These are phyloP conservation scores for Artibeus lituratus DNA, from an alignment of 2,797 vertebrate genomes.

Conservation along the genomic window DNA sequence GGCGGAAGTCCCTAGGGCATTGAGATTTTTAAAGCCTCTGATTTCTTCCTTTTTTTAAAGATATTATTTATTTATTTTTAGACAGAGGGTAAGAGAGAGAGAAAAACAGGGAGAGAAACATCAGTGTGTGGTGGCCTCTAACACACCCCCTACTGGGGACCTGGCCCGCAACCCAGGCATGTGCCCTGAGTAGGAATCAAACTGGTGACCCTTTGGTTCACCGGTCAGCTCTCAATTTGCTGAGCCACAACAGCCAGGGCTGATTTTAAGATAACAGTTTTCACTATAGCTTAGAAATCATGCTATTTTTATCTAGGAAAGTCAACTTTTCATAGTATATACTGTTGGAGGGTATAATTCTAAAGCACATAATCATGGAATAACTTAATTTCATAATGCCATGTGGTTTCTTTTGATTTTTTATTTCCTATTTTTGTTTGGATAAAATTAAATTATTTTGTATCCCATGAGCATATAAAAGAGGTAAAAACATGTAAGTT, in stretches of 20 bases:
- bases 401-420: slow-evolving; percentile 9
- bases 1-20: too few species aligned
- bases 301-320: neutral
- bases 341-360: neutral
- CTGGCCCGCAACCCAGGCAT: too few species aligned
- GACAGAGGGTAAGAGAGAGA: too few species aligned
- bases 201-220: too few species aligned
- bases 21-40: neutral
- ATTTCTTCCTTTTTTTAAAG: too few species aligned
- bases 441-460: slow-evolving; percentile 22
- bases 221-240: too few species aligned
- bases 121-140: too few species aligned
- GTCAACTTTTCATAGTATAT: neutral
- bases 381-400: neutral
- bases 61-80: too few species aligned
- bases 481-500: neutral
- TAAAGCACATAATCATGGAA: slow-evolving; percentile 4
- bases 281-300: neutral
- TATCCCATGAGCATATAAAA: neutral
- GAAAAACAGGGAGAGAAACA: too few species aligned
- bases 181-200: too few species aligned
- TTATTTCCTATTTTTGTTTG: neutral
- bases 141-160: too few species aligned
- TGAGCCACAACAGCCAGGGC: too few species aligned
- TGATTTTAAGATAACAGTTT: slow-evolving; percentile 1